Evolutionary conservation across 2,113 vertebrate species (phyloP), one percentile per base, ranked within the genome.

Genomic region (Oncorhynchus gorbuscha): DNA sequence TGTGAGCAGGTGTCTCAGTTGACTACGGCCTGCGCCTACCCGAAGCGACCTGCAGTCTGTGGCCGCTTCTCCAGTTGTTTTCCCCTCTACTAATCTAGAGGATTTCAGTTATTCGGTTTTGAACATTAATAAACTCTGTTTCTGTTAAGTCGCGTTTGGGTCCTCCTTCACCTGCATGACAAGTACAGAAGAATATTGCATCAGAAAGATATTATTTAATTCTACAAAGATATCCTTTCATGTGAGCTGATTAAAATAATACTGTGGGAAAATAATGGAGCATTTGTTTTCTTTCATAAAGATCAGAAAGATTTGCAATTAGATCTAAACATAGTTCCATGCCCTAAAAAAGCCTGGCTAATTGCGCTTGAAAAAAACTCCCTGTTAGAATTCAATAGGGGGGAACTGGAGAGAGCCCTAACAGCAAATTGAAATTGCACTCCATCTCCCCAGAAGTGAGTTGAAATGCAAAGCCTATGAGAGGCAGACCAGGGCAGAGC

Each of bases 221-320:
- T 81, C 76, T 68, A 73, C 51, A 24, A 82, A 84, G 48, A 88
- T 80, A 77, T 83, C 81, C 20, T 86, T 88, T 81, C 66, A 72
- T 79, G 71, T 59, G 66, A 85, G 78, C 81, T 80, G 75, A 86
- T 86, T 87, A 81, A 83, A 87, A 82, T 84, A 59, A 77, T 76
- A 58, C 73, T 71, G 79, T 32, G 39, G 79, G 81, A 83, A 70
- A 76, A 75, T 80, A 84, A 83, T 74, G 20, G 64, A 76, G 69
- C 65, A 76, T 83, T 22, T 62, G 59, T 22, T 62, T 62, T 62
- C 59, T 55, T 4, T 55, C 59, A 16, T 62, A 62, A 62, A 62
- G 59, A 62, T 62, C 59, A 22, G 59, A 16, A 62, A 62, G n/a
- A n/a, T 24, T 22, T 62, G 7, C n/a, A 8, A 62, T 22, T 62